Conservation (phyloP, 2,797 vertebrate species). For the Lepus oiostolus region DNA sequence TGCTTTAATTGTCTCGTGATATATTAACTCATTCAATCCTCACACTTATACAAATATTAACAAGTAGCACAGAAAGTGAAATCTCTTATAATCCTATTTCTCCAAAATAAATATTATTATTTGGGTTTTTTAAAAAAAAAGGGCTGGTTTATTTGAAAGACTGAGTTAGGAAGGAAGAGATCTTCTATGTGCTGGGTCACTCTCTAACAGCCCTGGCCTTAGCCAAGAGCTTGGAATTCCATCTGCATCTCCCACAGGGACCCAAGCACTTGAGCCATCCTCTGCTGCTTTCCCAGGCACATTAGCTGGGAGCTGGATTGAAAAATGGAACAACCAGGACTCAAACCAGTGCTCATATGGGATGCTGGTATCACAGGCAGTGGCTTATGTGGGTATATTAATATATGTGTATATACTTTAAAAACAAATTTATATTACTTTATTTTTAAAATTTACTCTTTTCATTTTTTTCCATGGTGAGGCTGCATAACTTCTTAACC, state of each 20-base stretch:
- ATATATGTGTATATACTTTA: constrained; percentile 20
- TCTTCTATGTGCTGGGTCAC: too few relatives aligned
- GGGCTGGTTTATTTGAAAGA: too few relatives aligned
- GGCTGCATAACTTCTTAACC: constrained; percentile 1
- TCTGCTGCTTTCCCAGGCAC: too few relatives aligned
- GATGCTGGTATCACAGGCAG: too few relatives aligned
- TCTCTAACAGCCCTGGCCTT: too few relatives aligned
- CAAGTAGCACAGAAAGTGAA: constrained; percentile 25
- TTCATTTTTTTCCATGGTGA: constrained; percentile 11
- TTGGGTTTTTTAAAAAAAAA: not conserved
- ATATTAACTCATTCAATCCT: constrained; percentile 50
- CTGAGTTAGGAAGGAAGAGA: too few relatives aligned
- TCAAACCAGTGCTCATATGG: too few relatives aligned
- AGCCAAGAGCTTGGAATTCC: too few relatives aligned
- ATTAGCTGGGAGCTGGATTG: too few relatives aligned
- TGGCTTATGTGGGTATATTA: not conserved
- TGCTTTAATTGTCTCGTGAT: constrained; percentile 3
- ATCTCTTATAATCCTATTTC: constrained; percentile 6
- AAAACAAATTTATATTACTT: constrained; percentile 7
- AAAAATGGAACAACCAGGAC: too few relatives aligned
- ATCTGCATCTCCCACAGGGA: too few relatives aligned
- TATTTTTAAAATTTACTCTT: constrained; percentile 37
- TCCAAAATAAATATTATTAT: constrained; percentile 48
- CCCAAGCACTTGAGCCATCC: too few relatives aligned
- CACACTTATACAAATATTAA: constrained; percentile 39